Evolutionary conservation across 2,888 invertebrate genomes (phyloP).

Genomic region (Agrotis exclamationis): DNA sequence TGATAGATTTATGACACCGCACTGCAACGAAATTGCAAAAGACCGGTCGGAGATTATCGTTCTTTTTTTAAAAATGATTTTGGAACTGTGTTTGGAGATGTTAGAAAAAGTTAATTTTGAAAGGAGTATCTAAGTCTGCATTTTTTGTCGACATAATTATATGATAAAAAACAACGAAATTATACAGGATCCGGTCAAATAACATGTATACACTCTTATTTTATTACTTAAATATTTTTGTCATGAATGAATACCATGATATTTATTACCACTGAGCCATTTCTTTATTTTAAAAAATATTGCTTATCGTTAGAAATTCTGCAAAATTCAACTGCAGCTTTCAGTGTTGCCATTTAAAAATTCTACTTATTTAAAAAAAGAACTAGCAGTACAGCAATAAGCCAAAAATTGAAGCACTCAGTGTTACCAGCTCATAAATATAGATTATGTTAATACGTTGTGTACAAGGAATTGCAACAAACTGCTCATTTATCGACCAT

Average conservation of each 20-base stretch:
- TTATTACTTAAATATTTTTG: too few relatives aligned
- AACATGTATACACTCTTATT: too few relatives aligned
- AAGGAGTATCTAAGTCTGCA: background rate
- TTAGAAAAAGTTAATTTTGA: background rate
- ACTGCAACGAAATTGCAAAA: constrained; percentile 42
- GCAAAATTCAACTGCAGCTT: constrained; percentile 10
- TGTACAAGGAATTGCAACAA: constrained; percentile 58
- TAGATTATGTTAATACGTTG: constrained; percentile 61
- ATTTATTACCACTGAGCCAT: too few relatives aligned
- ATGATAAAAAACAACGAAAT: too few relatives aligned
- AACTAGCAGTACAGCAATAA: background rate
- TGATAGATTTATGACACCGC: constrained; percentile 60
- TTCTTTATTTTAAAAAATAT: too few relatives aligned
- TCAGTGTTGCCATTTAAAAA: constrained; percentile 23
- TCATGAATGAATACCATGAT: too few relatives aligned
- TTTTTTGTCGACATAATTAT: background rate
- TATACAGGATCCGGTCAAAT: too few relatives aligned
- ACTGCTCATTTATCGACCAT: constrained; percentile 56
- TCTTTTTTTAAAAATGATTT: background rate
- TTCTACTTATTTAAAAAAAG: background rate
- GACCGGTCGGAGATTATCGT: background rate
- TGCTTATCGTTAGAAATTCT: too few relatives aligned
- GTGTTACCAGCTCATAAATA: constrained; percentile 12
- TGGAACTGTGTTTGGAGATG: background rate
- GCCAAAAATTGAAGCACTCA: constrained; percentile 32